Percentiles rank a stretch among this genome's conserved stretches.
Evolutionary conservation across 2,797 vertebrate genomes (phyloP).

Genomic region (Chaunax sp.): DNA sequence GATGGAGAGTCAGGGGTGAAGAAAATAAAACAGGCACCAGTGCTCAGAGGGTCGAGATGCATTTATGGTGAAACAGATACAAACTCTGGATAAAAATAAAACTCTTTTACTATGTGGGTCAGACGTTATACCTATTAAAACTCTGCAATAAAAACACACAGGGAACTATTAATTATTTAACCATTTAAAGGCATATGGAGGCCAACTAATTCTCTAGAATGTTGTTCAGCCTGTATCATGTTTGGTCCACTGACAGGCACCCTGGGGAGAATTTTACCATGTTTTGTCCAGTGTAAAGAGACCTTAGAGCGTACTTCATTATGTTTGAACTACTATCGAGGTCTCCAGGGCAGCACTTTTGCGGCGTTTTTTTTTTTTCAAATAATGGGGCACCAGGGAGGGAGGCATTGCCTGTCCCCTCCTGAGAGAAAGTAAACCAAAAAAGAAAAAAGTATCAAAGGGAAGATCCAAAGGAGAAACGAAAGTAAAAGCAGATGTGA

Average conservation of each 20-base stretch:
- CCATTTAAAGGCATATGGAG: background rate
- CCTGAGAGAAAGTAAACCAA: too few species aligned
- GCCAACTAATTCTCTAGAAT: background rate
- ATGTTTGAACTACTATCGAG: too few species aligned
- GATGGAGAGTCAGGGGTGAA: too few species aligned
- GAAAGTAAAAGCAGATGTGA: constrained; percentile 41
- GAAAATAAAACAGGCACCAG: too few species aligned
- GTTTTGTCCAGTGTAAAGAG: too few species aligned
- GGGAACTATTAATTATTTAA: background rate
- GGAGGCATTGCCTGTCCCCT: too few species aligned
- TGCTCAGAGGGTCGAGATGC: background rate
- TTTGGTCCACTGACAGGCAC: too few species aligned
- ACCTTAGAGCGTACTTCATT: too few species aligned
- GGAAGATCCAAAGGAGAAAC: background rate
- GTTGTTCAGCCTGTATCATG: background rate
- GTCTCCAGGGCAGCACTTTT: too few species aligned
- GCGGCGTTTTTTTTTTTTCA: too few species aligned
- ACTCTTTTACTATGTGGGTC: background rate
- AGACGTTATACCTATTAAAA: background rate
- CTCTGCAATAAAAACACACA: background rate
- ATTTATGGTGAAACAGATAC: background rate
- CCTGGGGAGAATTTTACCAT: too few species aligned
- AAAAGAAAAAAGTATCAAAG: background rate
- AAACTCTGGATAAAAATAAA: background rate
- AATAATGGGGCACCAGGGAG: too few species aligned